phyloP scores from a whole-genome alignment of 2,888 invertebrate species.

The Hymenopus coronatus region DNA sequence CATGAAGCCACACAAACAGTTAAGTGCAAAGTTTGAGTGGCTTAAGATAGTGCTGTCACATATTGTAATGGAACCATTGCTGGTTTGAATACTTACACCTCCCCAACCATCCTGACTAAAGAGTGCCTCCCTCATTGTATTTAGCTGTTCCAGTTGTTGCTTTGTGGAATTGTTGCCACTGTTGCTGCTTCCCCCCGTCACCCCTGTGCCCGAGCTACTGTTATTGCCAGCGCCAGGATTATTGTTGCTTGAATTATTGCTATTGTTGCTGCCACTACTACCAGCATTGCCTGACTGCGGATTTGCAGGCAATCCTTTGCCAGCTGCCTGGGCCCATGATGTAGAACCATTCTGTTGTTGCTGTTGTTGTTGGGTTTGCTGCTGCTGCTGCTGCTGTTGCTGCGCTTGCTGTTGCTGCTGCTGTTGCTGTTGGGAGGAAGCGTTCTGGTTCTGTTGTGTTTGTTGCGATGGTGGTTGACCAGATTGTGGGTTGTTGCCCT shows the following conservation, averaged over 20 bases:
- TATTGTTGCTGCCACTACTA: slow-evolving; percentile 51
- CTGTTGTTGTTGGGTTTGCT: slow-evolving; percentile 25
- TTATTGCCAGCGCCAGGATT: slow-evolving; percentile 25
- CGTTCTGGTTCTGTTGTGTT: slow-evolving; percentile 36
- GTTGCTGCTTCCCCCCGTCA: not conserved
- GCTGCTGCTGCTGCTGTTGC: slow-evolving; percentile 14
- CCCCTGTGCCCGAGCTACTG: slow-evolving; percentile 21
- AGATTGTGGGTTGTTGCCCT: not conserved
- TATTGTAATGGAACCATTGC: too few relatives aligned
- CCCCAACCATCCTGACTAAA: slow-evolving; percentile 94
- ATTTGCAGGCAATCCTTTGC: slow-evolving; percentile 45
- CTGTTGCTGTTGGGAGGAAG: slow-evolving; percentile 37
- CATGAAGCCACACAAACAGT: too few relatives aligned
- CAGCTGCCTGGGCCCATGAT: slow-evolving; percentile 55
- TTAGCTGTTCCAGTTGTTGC: slow-evolving; percentile 81
- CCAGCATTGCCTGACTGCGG: slow-evolving; percentile 35
- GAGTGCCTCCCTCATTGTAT: slow-evolving; percentile 86
- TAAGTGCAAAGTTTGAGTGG: too few relatives aligned
- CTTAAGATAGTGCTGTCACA: too few relatives aligned
- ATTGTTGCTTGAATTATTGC: slow-evolving; percentile 47
- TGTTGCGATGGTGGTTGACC: slow-evolving; percentile 29
- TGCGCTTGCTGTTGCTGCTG: slow-evolving; percentile 11
- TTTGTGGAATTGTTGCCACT: slow-evolving; percentile 66
- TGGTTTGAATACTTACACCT: slow-evolving; percentile 61
- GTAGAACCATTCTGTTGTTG: slow-evolving; percentile 37